A percentile compares a stretch with the other conserved stretches of the same genome.
These are phyloP conservation scores for Datnioides undecimradiatus DNA, from an alignment of 2,113 vertebrate species.

Conservation along the genomic window DNA sequence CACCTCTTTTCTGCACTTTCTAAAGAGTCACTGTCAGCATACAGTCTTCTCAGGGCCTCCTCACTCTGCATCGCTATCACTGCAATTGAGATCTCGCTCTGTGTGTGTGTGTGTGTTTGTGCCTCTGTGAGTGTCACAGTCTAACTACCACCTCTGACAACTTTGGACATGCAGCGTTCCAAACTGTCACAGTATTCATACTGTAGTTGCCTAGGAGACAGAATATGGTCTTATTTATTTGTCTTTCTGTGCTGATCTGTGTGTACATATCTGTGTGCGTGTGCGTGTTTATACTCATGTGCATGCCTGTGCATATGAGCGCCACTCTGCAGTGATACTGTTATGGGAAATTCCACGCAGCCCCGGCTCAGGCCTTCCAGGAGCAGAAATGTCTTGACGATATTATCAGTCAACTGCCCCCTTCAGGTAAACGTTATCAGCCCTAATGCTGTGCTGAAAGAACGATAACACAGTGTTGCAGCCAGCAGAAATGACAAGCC, in stretches of 20 bases:
- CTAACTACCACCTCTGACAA: constrained; percentile 22
- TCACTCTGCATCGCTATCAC: background rate
- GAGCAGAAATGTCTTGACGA: constrained; percentile 63
- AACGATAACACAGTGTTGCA: constrained; percentile 70
- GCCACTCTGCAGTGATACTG: constrained; percentile 11
- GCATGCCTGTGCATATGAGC: background rate
- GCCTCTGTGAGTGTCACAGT: constrained; percentile 6
- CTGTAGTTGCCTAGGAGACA: constrained; percentile 45
- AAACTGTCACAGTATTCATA: constrained; percentile 44
- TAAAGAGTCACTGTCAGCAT: constrained; percentile 32
- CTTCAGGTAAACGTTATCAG: constrained; percentile 80
- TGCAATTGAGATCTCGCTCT: constrained; percentile 17
- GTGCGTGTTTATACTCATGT: background rate
- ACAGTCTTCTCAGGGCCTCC: background rate
- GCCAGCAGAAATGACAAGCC: constrained; percentile 73
- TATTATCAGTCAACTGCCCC: constrained; percentile 72
- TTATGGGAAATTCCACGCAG: constrained; percentile 21
- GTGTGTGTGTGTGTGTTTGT: constrained; percentile 7
- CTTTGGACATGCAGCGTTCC: constrained; percentile 33
- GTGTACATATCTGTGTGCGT: background rate
- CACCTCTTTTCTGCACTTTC: background rate
- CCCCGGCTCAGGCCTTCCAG: constrained; percentile 45
- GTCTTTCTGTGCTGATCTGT: constrained; percentile 25
- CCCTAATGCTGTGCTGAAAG: constrained; percentile 64
- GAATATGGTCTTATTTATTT: constrained; percentile 28